Percentiles rank a stretch among this genome's conserved stretches.
phyloP scores from a whole-genome alignment of 2,797 vertebrate species.

The Caiman crocodilus region DNA sequence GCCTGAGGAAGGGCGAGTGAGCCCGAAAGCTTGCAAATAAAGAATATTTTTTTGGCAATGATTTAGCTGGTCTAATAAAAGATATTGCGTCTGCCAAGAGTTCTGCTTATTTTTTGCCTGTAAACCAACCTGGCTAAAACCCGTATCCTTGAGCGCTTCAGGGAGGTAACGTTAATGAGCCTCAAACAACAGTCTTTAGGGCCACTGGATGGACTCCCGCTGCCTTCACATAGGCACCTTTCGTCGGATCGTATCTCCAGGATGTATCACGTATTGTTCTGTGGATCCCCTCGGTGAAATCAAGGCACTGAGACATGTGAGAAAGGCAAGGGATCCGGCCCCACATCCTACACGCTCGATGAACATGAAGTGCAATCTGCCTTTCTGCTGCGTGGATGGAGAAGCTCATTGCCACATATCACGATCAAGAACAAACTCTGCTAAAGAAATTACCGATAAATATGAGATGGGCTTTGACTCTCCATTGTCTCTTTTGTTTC shows the following conservation, averaged over 20 bases:
- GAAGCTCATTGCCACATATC: background rate
- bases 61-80: no score
- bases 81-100: no score
- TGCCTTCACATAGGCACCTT: background rate
- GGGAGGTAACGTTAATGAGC: no score
- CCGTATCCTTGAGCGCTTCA: background rate
- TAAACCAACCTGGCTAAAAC: no score
- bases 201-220: no score
- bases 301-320: background rate
- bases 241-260: background rate
- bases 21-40: no score
- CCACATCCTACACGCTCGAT: background rate
- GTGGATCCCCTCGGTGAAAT: background rate
- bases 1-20: no score
- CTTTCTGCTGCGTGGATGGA: background rate
- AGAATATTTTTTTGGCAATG: no score
- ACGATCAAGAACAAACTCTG: background rate
- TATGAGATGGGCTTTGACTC: background rate
- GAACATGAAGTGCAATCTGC: no score
- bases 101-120: no score
- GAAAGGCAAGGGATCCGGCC: background rate
- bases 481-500: background rate
- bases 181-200: background rate
- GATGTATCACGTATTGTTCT: background rate
- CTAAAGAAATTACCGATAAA: background rate